Evolutionary conservation across 2,797 vertebrate genomes (phyloP).

Genomic region (Parauchenoglanis punctatus): DNA sequence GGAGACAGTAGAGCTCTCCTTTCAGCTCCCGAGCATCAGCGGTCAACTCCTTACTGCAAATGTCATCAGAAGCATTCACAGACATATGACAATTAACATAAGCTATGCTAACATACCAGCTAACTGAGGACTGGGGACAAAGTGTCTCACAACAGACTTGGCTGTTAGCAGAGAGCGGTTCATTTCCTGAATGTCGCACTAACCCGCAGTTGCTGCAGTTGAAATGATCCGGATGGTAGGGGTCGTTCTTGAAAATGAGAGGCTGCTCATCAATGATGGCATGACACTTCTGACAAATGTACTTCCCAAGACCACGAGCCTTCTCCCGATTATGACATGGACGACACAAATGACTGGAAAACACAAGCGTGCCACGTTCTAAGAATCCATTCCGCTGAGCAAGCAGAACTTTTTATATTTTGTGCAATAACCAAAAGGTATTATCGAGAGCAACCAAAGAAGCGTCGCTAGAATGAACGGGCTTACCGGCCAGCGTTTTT

Average conservation of each 20-base stretch:
- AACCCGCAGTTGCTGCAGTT: conserved; percentile 98
- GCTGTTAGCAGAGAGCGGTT: neutral
- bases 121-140: neutral
- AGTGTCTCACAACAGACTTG: neutral
- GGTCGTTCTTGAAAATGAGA: conserved; percentile 97
- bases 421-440: neutral
- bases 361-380: neutral
- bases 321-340: conserved; percentile 97
- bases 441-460: conserved; percentile 17
- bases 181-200: neutral
- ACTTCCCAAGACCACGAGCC: conserved; percentile 81
- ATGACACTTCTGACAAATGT: conserved; percentile 91
- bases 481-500: conserved; percentile 96
- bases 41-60: conserved; percentile 91
- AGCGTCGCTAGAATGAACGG: neutral
- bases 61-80: neutral
- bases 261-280: conserved; percentile 97
- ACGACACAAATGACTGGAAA: conserved; percentile 90
- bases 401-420: neutral
- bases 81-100: neutral
- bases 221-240: conserved; percentile 98
- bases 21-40: conserved; percentile 95
- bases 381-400: neutral
- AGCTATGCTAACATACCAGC: neutral
- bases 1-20: conserved; percentile 94